Conservation (phyloP, 2,797 vertebrate genomes). For the Momotus momota region DNA sequence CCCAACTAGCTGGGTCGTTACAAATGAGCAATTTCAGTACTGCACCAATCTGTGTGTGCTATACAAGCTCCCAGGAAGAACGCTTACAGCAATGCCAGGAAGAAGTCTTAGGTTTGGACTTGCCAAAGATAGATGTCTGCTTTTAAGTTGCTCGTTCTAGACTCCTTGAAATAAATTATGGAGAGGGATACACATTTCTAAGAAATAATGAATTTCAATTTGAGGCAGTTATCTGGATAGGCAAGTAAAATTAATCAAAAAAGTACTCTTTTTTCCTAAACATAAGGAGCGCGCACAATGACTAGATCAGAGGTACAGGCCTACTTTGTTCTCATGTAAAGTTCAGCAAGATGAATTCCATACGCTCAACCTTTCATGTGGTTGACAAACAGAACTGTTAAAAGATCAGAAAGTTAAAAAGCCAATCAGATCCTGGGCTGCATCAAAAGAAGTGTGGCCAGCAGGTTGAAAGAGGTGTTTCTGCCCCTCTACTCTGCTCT, state of each 20-base stretch:
- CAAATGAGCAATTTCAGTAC: not conserved
- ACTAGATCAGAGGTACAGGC: not conserved
- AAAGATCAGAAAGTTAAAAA: not conserved
- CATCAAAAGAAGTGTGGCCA: not conserved
- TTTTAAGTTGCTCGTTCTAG: not conserved
- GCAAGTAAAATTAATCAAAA: not conserved
- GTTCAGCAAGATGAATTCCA: not conserved
- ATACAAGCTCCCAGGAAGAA: not conserved
- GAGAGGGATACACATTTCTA: not conserved
- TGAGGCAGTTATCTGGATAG: not conserved
- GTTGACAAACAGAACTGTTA: not conserved
- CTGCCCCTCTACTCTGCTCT: not conserved
- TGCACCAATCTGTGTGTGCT: not conserved
- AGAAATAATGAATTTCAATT: not conserved
- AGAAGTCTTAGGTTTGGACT: not conserved
- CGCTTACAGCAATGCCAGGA: not conserved
- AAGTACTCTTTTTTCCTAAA: not conserved
- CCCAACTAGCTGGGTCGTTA: not conserved
- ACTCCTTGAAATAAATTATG: not conserved
- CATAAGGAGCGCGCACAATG: not conserved
- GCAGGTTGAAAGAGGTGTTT: not conserved
- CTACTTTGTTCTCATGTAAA: not conserved
- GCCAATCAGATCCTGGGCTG: not conserved
- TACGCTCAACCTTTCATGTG: not conserved
- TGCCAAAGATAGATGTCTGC: not conserved